Evolutionary conservation across 2,888 invertebrate genomes (phyloP), one percentile per base, ranked within the genome.

Genomic region (Diarsia brunnea): DNA sequence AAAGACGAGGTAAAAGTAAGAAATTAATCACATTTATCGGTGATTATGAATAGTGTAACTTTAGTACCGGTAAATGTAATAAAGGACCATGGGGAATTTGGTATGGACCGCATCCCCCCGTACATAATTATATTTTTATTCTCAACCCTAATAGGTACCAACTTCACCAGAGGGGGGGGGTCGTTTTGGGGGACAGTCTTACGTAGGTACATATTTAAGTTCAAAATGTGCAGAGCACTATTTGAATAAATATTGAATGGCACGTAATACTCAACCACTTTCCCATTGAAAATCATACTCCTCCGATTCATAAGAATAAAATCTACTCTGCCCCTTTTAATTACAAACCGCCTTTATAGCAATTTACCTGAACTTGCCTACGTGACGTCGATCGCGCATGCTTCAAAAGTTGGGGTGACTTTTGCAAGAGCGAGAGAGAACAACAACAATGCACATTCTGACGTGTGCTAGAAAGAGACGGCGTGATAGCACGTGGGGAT

Each of bases 401-500:
- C 58, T 43, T 27, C 27, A 21, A 69, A 27, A 65, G 2, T 14
- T 63, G n/a, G 69, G 55, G 31, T 73, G 69, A 45, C 38, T 63
- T 75, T 49, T 61, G 49, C 51, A 2, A 70, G 81, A 85, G 49
- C 64, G 83, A 84, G 86, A 74, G 58, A 78, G 69, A 89, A 84
- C 78, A 79, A 87, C 79, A 87, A 87, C 83, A 87, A 66, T 81
- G 76, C n/a, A 79, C 11, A 71, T 58, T 24, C 45, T 24, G 10
- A 49, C 31, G 10, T 68, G 24, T 21, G 55, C 61, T 73, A 86
- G 82, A 91, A 60, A 72, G 88, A 80, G 90, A 90, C n/a, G 53
- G 66, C 84, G 79, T 69, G 84, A 90, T 68, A 89, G 89, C 92
- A 91, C 88, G 90, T 86, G 78, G n/a, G 19, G 53, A 58, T 31